Evolutionary conservation across 92 coral and sea anemone genomes (phyloP).

Genomic region (Anthopleura xanthogrammica): DNA sequence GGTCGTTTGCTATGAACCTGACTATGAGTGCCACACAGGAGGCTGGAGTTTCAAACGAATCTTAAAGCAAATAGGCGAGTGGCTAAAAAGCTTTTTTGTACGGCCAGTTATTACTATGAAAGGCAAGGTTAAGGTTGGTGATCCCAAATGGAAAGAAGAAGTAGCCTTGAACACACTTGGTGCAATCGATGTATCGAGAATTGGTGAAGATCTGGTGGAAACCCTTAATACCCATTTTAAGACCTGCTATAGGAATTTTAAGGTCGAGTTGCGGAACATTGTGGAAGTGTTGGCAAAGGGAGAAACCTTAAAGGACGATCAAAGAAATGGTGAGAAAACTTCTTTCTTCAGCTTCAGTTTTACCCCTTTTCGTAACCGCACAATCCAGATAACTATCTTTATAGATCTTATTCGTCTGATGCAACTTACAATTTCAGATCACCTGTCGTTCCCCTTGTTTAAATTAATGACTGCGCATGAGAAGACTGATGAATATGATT

Average conservation of each 20-base stretch:
- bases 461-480: too few species aligned
- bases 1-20: slow-evolving; percentile 43
- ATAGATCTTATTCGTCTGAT: too few species aligned
- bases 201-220: slow-evolving; percentile 30
- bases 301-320: slow-evolving; percentile 53
- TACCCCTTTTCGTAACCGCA: too few species aligned
- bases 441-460: too few species aligned
- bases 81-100: background rate
- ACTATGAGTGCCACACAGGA: too few species aligned
- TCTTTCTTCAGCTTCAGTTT: too few species aligned
- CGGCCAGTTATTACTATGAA: slow-evolving; percentile 7
- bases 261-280: slow-evolving; percentile 38
- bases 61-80: background rate
- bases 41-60: slow-evolving; percentile 1
- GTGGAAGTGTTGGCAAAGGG: slow-evolving; percentile 46
- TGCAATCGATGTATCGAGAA: slow-evolving; percentile 21
- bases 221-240: slow-evolving; percentile 39
- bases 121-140: slow-evolving; percentile 56
- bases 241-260: slow-evolving; percentile 41
- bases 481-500: too few species aligned
- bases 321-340: slow-evolving; percentile 33
- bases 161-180: slow-evolving; percentile 35
- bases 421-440: too few species aligned
- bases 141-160: slow-evolving; percentile 43
- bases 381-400: too few species aligned